Percentiles rank a stretch among this genome's conserved stretches.
phyloP scores from a whole-genome alignment of 1,140 invertebrate genomes.

The Apis mellifera region DNA sequence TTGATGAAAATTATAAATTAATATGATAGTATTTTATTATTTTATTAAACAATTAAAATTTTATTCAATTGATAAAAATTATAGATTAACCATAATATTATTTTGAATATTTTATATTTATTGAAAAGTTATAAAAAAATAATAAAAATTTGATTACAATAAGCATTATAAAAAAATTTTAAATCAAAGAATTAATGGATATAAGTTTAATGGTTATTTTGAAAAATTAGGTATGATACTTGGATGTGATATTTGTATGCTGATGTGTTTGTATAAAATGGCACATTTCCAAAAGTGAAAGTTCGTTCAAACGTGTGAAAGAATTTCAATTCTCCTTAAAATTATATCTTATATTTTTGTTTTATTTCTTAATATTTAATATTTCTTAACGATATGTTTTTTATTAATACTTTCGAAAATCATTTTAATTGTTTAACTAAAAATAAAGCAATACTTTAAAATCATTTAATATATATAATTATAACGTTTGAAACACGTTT shows the following conservation, averaged over 20 bases:
- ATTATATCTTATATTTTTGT: not conserved
- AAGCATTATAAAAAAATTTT: not conserved
- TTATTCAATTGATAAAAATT: not conserved
- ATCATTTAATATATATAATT: not conserved
- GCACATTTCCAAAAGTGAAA: slow-evolving; percentile 36
- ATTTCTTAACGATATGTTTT: not conserved
- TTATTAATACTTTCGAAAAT: not conserved
- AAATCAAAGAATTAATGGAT: not conserved
- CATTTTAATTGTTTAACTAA: not conserved
- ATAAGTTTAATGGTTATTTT: not conserved
- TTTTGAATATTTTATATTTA: not conserved
- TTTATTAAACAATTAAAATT: not conserved
- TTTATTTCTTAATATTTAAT: not conserved
- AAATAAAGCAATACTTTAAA: not conserved
- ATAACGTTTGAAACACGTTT: not conserved
- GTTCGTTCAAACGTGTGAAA: slow-evolving; percentile 24
- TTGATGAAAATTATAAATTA: too few relatives aligned
- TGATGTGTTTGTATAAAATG: not conserved
- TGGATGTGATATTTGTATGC: not conserved
- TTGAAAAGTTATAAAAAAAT: not conserved
- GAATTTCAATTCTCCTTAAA: not conserved
- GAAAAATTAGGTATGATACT: not conserved
- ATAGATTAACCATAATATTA: not conserved
- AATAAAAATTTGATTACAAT: not conserved
- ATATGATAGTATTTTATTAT: too few relatives aligned